A percentile compares a stretch with the other conserved stretches of the same genome.
These are phyloP conservation scores for Sparidentex hasta DNA, from an alignment of 2,797 vertebrate species.

Conservation along the genomic window DNA sequence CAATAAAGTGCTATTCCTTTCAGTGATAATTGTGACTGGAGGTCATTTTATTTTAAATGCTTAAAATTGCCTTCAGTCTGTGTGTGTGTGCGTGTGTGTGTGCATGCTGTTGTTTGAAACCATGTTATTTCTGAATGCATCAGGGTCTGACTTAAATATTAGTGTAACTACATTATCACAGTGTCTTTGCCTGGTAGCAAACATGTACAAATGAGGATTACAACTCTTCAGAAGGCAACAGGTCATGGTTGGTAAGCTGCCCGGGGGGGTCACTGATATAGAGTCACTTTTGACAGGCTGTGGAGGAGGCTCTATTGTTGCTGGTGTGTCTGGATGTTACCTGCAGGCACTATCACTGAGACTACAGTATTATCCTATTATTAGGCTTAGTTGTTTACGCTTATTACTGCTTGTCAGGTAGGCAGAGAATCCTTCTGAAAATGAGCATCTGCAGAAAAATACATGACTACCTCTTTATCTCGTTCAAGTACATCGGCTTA, in stretches of 20 bases:
- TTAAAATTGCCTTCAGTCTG: slow-evolving; percentile 59
- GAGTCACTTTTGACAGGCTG: slow-evolving; percentile 87
- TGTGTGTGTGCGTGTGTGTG: slow-evolving; percentile 2
- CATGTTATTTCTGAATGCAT: slow-evolving; percentile 81
- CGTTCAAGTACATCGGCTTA: slow-evolving; percentile 79
- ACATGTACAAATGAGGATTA: slow-evolving; percentile 84
- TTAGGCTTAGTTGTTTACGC: slow-evolving; percentile 91
- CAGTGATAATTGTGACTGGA: slow-evolving; percentile 77
- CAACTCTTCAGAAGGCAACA: slow-evolving; percentile 86
- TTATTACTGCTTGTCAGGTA: slow-evolving; percentile 89
- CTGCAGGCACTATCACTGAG: slow-evolving; percentile 87
- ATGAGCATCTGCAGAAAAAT: slow-evolving; percentile 81
- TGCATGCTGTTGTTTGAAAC: slow-evolving; percentile 62
- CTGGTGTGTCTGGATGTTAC: slow-evolving; percentile 86
- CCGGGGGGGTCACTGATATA: slow-evolving; percentile 86
- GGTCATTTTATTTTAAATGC: slow-evolving; percentile 79
- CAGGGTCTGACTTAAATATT: slow-evolving; percentile 83
- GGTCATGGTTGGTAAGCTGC: slow-evolving; percentile 88
- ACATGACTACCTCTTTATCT: slow-evolving; percentile 80
- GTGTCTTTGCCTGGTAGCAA: slow-evolving; percentile 83
- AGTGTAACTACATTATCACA: slow-evolving; percentile 86
- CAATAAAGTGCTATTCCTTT: slow-evolving; percentile 72
- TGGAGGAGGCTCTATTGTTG: slow-evolving; percentile 88
- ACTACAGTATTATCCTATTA: slow-evolving; percentile 91
- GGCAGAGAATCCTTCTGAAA: slow-evolving; percentile 85